phyloP scores from a whole-genome alignment of 1,140 invertebrate species.

The Polypedilum vanderplanki region DNA sequence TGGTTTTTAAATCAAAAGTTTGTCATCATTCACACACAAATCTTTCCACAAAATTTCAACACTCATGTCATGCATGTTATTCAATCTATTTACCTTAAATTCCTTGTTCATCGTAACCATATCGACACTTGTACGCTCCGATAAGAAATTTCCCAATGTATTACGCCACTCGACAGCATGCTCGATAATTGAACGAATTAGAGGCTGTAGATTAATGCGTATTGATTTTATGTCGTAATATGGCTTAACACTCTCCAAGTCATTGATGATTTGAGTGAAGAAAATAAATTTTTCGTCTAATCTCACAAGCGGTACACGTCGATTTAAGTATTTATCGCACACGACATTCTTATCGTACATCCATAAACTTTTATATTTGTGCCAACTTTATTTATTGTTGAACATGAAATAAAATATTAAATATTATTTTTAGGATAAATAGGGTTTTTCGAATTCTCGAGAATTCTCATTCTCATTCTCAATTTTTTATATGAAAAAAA shows the following conservation, averaged over 20 bases:
- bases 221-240: constrained; percentile 58
- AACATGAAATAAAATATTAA: background rate
- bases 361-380: constrained; percentile 73
- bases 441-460: no score
- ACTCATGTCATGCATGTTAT: no score
- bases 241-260: constrained; percentile 53
- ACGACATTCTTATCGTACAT: constrained; percentile 65
- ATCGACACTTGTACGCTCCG: constrained; percentile 50
- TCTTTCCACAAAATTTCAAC: no score
- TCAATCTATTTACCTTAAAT: constrained; percentile 46
- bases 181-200: constrained; percentile 55
- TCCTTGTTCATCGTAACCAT: constrained; percentile 57
- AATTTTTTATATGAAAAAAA: no score
- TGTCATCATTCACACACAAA: no score
- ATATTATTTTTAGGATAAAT: no score
- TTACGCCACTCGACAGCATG: constrained; percentile 66
- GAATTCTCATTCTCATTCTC: no score
- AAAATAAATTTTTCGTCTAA: constrained; percentile 80
- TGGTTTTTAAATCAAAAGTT: no score
- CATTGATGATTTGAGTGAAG: constrained; percentile 68
- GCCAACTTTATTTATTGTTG: constrained; percentile 52
- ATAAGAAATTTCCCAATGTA: constrained; percentile 55
- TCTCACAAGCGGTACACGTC: constrained; percentile 60
- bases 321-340: constrained; percentile 66
- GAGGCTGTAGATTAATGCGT: constrained; percentile 57